These are phyloP conservation scores for Brachymystax lenok DNA, from an alignment of 2,797 vertebrate species.

Conservation along the genomic window DNA sequence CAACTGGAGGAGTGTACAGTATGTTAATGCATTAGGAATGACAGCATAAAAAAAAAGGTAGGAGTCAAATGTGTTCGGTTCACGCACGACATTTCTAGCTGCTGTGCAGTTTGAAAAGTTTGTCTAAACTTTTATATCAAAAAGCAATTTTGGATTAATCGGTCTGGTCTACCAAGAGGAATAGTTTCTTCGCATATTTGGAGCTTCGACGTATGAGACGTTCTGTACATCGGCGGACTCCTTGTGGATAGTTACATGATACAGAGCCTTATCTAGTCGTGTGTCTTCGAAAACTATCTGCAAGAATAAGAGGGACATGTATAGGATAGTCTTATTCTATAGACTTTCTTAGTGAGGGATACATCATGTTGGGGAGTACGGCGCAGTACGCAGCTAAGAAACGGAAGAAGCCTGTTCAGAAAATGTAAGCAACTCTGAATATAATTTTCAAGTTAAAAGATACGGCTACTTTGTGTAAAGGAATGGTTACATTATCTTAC, in stretches of 20 bases:
- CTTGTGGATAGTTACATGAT: constrained; percentile 20
- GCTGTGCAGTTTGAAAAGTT: constrained; percentile 31
- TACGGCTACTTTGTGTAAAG: not conserved
- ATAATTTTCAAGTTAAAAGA: not conserved
- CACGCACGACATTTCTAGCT: constrained; percentile 39
- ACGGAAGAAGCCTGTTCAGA: constrained; percentile 82
- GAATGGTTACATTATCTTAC: not conserved
- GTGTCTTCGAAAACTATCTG: constrained; percentile 8
- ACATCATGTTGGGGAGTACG: constrained; percentile 66
- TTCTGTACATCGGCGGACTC: constrained; percentile 14
- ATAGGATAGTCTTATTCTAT: constrained; percentile 20
- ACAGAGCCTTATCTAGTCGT: not conserved
- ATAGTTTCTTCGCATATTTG: not conserved
- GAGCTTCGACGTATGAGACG: not conserved
- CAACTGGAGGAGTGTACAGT: constrained; percentile 17
- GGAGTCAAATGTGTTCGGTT: constrained; percentile 16
- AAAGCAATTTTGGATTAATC: constrained; percentile 2
- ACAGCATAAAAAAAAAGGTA: constrained; percentile 1
- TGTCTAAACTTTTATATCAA: not conserved
- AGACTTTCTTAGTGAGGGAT: not conserved
- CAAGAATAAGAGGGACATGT: not conserved
- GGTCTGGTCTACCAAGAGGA: not conserved
- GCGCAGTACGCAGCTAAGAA: constrained; percentile 77
- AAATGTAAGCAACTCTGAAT: constrained; percentile 72
- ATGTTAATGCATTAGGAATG: constrained; percentile 29